These are phyloP conservation scores for Byasa hedistus DNA, from an alignment of 2,888 invertebrate species.

Conservation along the genomic window DNA sequence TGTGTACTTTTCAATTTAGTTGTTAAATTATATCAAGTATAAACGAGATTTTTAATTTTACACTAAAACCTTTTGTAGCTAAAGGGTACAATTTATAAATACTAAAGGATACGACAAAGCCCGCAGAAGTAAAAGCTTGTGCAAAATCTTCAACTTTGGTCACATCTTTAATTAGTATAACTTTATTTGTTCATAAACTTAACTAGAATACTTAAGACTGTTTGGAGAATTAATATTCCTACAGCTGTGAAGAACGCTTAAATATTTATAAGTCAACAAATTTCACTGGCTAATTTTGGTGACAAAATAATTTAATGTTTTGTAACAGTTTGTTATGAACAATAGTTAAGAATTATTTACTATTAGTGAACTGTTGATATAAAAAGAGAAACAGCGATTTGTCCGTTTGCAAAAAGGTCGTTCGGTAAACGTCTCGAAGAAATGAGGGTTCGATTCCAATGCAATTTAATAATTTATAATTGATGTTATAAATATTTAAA, in stretches of 20 bases:
- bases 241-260: conserved; percentile 1
- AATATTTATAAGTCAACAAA: conserved; percentile 4
- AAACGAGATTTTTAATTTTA: too few relatives aligned
- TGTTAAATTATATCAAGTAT: too few relatives aligned
- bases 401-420: too few relatives aligned
- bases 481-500: too few relatives aligned
- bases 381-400: too few relatives aligned
- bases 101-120: neutral
- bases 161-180: neutral
- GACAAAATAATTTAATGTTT: neutral
- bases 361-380: neutral
- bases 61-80: too few relatives aligned
- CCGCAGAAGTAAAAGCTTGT: neutral
- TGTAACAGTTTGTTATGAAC: neutral
- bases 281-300: neutral
- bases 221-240: neutral
- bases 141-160: neutral
- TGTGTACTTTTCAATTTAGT: too few relatives aligned
- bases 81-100: neutral
- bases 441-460: too few relatives aligned
- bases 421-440: too few relatives aligned
- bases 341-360: neutral
- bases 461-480: too few relatives aligned
- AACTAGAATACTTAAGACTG: neutral
- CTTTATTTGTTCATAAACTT: neutral